Conservation (phyloP, 2,113 vertebrate genomes). For the Archocentrus centrarchus region DNA sequence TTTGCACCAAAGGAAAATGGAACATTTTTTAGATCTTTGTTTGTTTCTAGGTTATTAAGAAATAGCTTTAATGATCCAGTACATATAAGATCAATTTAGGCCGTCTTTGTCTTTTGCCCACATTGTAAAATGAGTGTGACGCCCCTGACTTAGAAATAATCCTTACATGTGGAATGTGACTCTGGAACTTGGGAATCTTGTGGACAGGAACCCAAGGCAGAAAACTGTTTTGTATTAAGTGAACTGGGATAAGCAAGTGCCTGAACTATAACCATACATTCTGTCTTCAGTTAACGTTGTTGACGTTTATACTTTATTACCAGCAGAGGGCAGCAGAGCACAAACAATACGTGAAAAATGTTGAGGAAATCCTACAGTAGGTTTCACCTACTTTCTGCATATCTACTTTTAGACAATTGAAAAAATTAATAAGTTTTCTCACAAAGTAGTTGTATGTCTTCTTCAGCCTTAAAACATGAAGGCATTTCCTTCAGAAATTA, state of each 20-base stretch:
- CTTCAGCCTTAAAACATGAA: neutral
- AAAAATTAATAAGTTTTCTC: neutral
- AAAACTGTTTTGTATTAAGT: neutral
- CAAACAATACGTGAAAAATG: neutral
- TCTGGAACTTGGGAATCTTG: neutral
- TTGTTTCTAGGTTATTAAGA: neutral
- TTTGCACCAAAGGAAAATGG: neutral
- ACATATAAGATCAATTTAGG: neutral
- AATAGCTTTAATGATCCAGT: neutral
- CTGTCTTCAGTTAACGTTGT: neutral
- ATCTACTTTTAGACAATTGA: neutral
- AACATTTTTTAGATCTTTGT: neutral
- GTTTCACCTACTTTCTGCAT: neutral
- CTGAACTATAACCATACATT: neutral
- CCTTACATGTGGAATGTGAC: neutral
- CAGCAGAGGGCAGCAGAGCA: slow-evolving; percentile 55
- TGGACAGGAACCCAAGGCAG: neutral
- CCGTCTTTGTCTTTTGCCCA: neutral
- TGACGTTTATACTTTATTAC: neutral
- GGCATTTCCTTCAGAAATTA: neutral
- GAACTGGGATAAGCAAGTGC: neutral
- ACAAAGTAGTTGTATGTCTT: neutral
- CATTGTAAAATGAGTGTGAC: neutral
- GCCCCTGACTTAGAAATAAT: neutral
- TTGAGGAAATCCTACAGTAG: neutral